Evolutionary conservation across 2,113 vertebrate species (phyloP), one percentile per base, ranked within the genome.

Genomic region (Crypturellus undulatus): DNA sequence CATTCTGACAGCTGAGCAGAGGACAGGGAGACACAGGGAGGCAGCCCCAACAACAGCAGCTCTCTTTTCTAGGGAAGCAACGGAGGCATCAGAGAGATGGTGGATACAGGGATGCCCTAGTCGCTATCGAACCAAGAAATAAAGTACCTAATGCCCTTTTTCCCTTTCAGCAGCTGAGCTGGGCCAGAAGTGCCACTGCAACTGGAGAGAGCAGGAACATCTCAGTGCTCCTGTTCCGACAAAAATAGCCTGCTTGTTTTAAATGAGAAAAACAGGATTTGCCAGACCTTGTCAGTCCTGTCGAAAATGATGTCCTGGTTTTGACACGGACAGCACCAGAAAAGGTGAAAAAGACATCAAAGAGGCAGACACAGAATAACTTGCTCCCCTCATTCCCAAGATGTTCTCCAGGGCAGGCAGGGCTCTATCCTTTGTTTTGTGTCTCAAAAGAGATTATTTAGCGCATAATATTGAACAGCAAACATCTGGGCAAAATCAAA

Each of bases 181-280:
- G 5, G 16, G 68, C 47, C 47, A 70, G 24, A 70, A 70, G 0
- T 5, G 4, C 24, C 8, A 1, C 68, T 40, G 1, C 3, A 2
- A 30, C 3, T 32, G 22, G 56, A 15, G 30, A 43, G 62, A 86
- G 24, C 17, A 2, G 49, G 20, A 64, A 22, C 36, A 20, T 9
- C 32, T 28, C 64, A 65, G 14, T 9, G 25, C 14, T 13, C 32
- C 14, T 58, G 45, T 36, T 3, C 9, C 7, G 30, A 8, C 24
- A 28, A 19, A 42, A 81, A 36, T 1, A 58, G 18, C 64, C 42
- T 12, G 15, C 60, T 21, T 36, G 25, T 38, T 49, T 51, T 19
- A 17, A 25, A 10, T 1, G 11, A 2, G 32, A 58, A 63, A 77
- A 3, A 1, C 63, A 58, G 49, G 22, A 47, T 4, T 1, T n/a